Base-by-base conservation (phyloP, 2,888 invertebrate genomes). In the Megalurothrips usitatus region DNA sequence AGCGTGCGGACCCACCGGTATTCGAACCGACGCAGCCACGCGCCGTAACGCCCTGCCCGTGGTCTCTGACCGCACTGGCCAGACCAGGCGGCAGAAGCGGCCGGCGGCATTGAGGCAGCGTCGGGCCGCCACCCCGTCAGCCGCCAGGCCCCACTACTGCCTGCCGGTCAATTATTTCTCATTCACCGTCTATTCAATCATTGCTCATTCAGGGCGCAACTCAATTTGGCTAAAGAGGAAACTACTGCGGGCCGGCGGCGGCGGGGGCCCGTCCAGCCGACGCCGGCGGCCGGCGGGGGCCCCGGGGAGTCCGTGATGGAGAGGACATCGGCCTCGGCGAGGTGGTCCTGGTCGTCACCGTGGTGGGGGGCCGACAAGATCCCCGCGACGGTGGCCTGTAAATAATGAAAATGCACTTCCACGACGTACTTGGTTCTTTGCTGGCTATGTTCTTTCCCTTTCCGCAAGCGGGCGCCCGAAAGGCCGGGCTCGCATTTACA, bases 211-310 rank as follows among this genome's bases (percentile, higher is more conserved):
- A 75, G 23, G 23, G 68, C 68, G 68, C 68, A 75, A 75, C 68
- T 75, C 68, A 75, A 75, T 75, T 75, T 75, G 68, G 68, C 68
- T 75, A 75, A 75, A 75, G 68, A 75, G 68, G 68, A 75, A 75
- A 75, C 68, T 75, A 75, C 68, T 75, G 68, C 26, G 68, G 26
- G 68, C 26, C 68, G 68, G 23, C 23, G 68, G 26, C 10, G 23
- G 23, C 9, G n/a, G 23, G 12, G 23, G 68, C 23, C 68, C 26
- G 11, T 12, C 68, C 14, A 11, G 52, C n/a, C n/a, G n/a, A n/a
- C n/a, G n/a, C 52, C 14, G 17, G 1, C 52, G n/a, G 19, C 68
- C 23, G 68, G 9, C 2, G 68, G 68, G 68, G 23, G 68, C 68
- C 49, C 49, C 12, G 49, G 49, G 49, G 49, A 49, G 10, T 9